Conservation (phyloP, 2,113 vertebrate species). For the Scartelaos histophorus region DNA sequence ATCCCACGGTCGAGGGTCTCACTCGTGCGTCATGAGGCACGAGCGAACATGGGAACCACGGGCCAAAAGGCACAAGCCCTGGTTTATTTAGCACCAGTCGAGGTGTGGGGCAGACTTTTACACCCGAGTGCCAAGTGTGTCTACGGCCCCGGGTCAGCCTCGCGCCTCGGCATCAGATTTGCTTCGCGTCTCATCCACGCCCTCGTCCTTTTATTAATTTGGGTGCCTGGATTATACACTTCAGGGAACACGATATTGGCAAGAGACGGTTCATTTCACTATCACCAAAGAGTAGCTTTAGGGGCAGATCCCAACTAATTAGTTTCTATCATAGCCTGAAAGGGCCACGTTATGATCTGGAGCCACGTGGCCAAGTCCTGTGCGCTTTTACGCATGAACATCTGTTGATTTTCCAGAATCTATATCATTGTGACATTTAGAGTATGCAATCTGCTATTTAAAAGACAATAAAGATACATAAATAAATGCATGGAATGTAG, state of each 20-base stretch:
- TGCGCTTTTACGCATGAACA: constrained; percentile 3
- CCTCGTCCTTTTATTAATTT: constrained; percentile 7
- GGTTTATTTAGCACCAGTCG: constrained; percentile 3
- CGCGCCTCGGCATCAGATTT: constrained; percentile 15
- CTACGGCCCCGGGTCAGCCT: constrained; percentile 26
- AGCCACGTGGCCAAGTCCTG: constrained; percentile 27
- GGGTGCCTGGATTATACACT: constrained; percentile 34
- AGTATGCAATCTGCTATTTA: no score
- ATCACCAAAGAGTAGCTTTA: constrained; percentile 19
- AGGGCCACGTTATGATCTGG: constrained; percentile 29
- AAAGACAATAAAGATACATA: no score
- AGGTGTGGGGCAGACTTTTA: constrained; percentile 42
- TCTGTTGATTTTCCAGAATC: no score
- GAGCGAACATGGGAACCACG: not conserved
- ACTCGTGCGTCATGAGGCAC: not conserved
- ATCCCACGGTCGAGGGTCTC: not conserved
- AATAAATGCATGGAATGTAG: no score
- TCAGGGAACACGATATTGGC: constrained; percentile 36
- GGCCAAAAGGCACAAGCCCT: constrained; percentile 1
- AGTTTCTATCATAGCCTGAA: constrained; percentile 38
- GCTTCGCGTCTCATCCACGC: not conserved
- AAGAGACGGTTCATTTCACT: constrained; percentile 29
- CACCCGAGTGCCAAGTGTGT: constrained; percentile 66
- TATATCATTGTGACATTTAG: no score
- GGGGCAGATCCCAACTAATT: constrained; percentile 24